Evolutionary conservation across 2,113 vertebrate species (phyloP).

Genomic region (Nycticorax nycticorax): DNA sequence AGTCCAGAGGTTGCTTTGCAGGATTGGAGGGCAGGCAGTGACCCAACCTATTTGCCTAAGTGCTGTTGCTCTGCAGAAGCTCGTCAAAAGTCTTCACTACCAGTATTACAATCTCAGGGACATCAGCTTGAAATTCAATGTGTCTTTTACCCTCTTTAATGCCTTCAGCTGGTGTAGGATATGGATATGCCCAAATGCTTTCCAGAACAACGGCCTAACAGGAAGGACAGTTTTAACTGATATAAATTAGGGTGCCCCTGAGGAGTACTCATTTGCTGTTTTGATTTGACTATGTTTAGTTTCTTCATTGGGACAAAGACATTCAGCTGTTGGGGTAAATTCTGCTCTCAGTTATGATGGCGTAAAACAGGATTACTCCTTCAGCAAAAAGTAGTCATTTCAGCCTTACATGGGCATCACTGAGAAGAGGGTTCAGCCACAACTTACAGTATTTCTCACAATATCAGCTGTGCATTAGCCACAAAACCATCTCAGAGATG

Average conservation of each 20-base stretch:
- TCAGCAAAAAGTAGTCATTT: neutral
- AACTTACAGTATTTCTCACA: neutral
- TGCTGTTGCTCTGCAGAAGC: neutral
- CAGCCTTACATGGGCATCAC: neutral
- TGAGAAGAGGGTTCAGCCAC: neutral
- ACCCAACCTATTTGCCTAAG: neutral
- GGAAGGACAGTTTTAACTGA: neutral
- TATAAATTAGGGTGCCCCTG: neutral
- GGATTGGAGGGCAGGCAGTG: neutral
- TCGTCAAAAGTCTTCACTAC: neutral
- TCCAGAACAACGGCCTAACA: neutral
- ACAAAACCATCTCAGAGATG: conserved; percentile 18
- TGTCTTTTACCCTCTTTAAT: neutral
- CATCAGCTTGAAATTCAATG: neutral
- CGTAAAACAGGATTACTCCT: neutral
- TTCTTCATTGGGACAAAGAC: neutral
- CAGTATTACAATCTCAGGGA: neutral
- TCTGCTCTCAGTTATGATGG: neutral
- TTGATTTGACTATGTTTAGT: neutral
- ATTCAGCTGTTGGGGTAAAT: neutral
- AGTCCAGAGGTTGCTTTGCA: neutral
- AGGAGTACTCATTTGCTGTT: neutral
- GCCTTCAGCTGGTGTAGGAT: neutral
- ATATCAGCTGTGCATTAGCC: neutral
- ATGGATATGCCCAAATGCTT: neutral